Evolutionary conservation across 2,113 vertebrate genomes (phyloP), one percentile per base, ranked within the genome.

Genomic region (Dipodomys ordii): DNA sequence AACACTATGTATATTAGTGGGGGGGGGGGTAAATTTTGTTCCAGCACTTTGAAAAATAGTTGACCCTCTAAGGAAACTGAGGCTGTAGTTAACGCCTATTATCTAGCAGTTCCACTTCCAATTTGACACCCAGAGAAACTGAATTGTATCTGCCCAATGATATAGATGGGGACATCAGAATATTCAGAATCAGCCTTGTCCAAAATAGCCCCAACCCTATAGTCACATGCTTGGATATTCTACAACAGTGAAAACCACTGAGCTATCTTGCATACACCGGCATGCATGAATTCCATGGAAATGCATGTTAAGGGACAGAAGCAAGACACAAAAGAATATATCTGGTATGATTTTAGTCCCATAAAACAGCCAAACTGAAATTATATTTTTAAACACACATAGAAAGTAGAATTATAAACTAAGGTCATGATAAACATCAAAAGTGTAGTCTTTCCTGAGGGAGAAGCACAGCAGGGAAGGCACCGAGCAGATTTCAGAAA

Each of bases 221-320:
- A 53, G n/a, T 82, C 15, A 71, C 3, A 90, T 12, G 60, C 73
- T 12, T 5, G 83, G 77, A 86, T 81, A 92, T 8, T 83, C 27
- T 7, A 77, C 30, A 94, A 27, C n/a, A 90, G 27, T 46, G 77
- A 79, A 92, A 95, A 91, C 4, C 7, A 93, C 76, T 18, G n/a
- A 85, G 86, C 2, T 53, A 2, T 39, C 91, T 28, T 62, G 71
- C 23, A 89, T 16, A 85, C 13, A 85, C 74, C 46, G 67, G 81
- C 32, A 90, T 3, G 60, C 12, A 32, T 49, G 19, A 91, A 76
- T 74, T 74, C 60, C 85, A 91, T 60, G 69, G 96, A 88, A 79
- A 68, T 23, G 69, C 39, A 28, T 69, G 22, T 44, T 92, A 27
- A 90, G 35, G 23, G 7, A 87, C 6, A 88, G 71, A 93, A 94